Conservation (phyloP, 2,113 vertebrate species). For the Cheilinus undulatus region DNA sequence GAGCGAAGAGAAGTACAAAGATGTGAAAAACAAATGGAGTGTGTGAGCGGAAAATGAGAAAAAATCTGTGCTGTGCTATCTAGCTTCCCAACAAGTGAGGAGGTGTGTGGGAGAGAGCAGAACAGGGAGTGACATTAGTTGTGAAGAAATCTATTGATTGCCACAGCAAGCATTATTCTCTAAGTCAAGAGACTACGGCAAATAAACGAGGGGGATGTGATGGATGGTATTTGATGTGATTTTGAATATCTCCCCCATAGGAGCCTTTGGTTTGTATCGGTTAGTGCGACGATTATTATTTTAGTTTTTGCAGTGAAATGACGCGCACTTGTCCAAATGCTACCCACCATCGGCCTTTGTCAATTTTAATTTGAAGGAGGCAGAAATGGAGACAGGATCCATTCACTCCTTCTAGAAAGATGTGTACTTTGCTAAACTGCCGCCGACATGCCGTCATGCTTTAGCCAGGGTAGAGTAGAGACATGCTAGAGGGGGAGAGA, state of each 20-base stretch:
- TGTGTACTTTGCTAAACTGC: slow-evolving; percentile 50
- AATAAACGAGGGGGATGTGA: slow-evolving; percentile 42
- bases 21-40: slow-evolving; percentile 67
- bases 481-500: slow-evolving; percentile 40
- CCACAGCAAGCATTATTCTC: slow-evolving; percentile 66
- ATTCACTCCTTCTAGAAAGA: slow-evolving; percentile 52
- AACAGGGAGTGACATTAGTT: slow-evolving; percentile 63
- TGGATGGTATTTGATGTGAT: slow-evolving; percentile 53
- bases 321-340: not conserved
- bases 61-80: slow-evolving; percentile 42
- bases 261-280: slow-evolving; percentile 14
- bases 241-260: slow-evolving; percentile 22
- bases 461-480: slow-evolving; percentile 47
- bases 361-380: slow-evolving; percentile 12
- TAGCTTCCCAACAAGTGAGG: slow-evolving; percentile 62
- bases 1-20: slow-evolving; percentile 45
- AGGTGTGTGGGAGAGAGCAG: slow-evolving; percentile 60
- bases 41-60: slow-evolving; percentile 49
- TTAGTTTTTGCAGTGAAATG: slow-evolving; percentile 1
- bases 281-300: slow-evolving; percentile 31
- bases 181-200: slow-evolving; percentile 53
- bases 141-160: slow-evolving; percentile 75
- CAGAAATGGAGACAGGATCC: slow-evolving; percentile 38
- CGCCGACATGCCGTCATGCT: slow-evolving; percentile 49
- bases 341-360: slow-evolving; percentile 21